Base-by-base conservation (phyloP, 2,113 vertebrate genomes). In the Microtus montanus region DNA sequence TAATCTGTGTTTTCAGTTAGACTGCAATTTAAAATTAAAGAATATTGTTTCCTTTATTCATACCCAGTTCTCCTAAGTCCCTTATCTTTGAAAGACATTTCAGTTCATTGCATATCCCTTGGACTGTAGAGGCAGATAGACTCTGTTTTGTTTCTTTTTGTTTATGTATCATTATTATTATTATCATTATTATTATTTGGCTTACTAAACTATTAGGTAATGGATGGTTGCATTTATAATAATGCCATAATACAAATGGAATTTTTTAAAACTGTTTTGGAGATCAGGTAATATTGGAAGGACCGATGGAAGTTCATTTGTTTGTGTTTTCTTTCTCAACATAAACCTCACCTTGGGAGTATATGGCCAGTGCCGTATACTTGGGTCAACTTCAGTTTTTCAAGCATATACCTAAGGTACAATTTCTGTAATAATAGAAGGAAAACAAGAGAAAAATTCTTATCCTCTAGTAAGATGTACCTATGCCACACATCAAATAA, bases 1-100 rank as follows among this genome's bases (percentile, higher is more conserved):
- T 87, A 44, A 82, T 47, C 24, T 82, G n/a, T 83, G 17, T 71
- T 92, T 90, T 24, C 24, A 77, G 38, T 71, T 87, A 78, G 9
- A 64, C n/a, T 70, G 5, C 58, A 90, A 82, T 82, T 95, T 85
- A 35, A 41, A 86, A 93, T 80, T 93, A 61, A 77, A 73, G 11
- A 22, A 66, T 5, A 75, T 38, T 44, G n/a, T 87, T 68, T 68
- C 17, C 15, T 77, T 15, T 38, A 33, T 52, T 77, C 38, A 35
- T 71, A 77, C 2, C 13, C 41, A 14, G 49, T 75, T 86, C 66
- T 22, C 1, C 0, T 49, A 79, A 78, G 5, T 73, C 12, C 38
- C 19, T 84, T 89, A 66, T 30, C n/a, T 61, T 84, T 89, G n/a
- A 79, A 84, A 30, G 2, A 79, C 5, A 64, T 58, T 58, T 52